Conservation (phyloP, 2,888 invertebrate genomes). For the Lepidochrysops patricia region DNA sequence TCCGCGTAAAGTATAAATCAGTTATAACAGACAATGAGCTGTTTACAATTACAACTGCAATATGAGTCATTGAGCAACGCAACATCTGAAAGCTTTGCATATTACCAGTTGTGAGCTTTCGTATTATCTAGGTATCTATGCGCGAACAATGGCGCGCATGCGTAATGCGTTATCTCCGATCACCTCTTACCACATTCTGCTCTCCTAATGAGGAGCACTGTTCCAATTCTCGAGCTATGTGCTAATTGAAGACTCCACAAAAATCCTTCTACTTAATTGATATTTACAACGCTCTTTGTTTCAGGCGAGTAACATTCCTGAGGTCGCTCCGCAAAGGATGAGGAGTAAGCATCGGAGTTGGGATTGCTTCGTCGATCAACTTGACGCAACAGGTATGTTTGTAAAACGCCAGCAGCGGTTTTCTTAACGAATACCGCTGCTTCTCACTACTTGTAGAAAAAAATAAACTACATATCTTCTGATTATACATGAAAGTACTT, state of each 20-base stretch:
- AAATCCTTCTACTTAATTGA: slow-evolving; percentile 50
- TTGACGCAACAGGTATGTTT: slow-evolving; percentile 56
- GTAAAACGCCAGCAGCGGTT: too few relatives aligned
- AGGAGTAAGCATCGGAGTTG: slow-evolving; percentile 64
- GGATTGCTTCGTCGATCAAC: slow-evolving; percentile 54
- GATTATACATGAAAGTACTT: too few relatives aligned
- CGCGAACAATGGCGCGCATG: slow-evolving; percentile 67
- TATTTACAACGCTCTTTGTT: slow-evolving; percentile 46
- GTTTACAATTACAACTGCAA: slow-evolving; percentile 5
- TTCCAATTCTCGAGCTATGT: slow-evolving; percentile 52
- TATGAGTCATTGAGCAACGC: slow-evolving; percentile 37
- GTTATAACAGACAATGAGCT: background rate
- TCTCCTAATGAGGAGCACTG: slow-evolving; percentile 64
- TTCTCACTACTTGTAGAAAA: too few relatives aligned
- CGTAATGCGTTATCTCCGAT: slow-evolving; percentile 70
- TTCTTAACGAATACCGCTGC: background rate
- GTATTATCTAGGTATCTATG: slow-evolving; percentile 51
- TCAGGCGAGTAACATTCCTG: slow-evolving; percentile 33
- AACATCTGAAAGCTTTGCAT: slow-evolving; percentile 44
- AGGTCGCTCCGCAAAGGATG: slow-evolving; percentile 60
- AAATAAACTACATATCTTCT: too few relatives aligned
- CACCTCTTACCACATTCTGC: slow-evolving; percentile 63
- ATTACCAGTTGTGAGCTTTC: slow-evolving; percentile 46
- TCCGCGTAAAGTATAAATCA: background rate
- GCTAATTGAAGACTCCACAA: slow-evolving; percentile 49